Evolutionary conservation across 2,113 vertebrate genomes (phyloP), one percentile per base, ranked within the genome.

Genomic region (Spermophilus dauricus): DNA sequence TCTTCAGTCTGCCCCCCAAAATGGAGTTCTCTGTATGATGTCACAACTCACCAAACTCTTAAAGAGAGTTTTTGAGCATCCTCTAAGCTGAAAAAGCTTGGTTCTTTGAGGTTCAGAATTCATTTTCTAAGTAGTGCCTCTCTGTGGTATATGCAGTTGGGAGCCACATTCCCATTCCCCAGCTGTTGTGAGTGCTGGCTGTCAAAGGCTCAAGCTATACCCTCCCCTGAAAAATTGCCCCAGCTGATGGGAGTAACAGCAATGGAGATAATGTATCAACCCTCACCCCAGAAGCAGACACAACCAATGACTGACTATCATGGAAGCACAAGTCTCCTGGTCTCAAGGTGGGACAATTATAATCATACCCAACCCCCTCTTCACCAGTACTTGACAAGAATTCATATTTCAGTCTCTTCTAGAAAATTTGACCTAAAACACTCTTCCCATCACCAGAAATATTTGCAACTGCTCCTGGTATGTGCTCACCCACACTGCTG

Each of bases 41-140:
- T 78, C 32, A 83, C 30, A 89, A 73, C 22, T 73, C 63, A 75
- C 76, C 34, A 89, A 86, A 92, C 26, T 77, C 32, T 42, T 91
- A 84, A 42, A 95, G 26, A 77, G 12, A 77, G 32, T 86, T 61
- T 22, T 85, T 56, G 37, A 28, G 2, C 18, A 16, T 63, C 76
- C 26, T 88, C 24, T 78, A 67, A 39, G 20, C 34, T 61, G 95
- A 86, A 28, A 63, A 63, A 63, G 61, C 77, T 94, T 93, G 65
- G 63, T 83, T 87, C n/a, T 96, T 48, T 94, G 51, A 88, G 58
- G 80, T 70, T 90, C 48, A 76, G 34, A 94, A 90, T 91, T 97
- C 30, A 85, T 37, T 86, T 87, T 87, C 48, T 73, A n/a, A 42
- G 48, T 34, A 37, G 4, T 72, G 24, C 5, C 10, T 78, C 22